Base-by-base conservation (phyloP, 2,888 invertebrate species). In the Drosophila mulleri region DNA sequence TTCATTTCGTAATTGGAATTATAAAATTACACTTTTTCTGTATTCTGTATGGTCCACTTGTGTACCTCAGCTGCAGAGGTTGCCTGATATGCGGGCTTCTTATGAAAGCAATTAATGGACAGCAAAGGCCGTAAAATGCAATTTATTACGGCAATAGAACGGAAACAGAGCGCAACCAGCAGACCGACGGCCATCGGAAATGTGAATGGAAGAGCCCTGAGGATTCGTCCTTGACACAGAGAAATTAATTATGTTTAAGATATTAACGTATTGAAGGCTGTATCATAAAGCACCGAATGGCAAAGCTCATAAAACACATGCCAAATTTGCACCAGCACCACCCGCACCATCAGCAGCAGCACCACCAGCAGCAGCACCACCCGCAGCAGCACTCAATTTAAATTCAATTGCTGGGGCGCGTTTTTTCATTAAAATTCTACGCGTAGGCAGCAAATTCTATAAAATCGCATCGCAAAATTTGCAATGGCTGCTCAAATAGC, bases 121-220 rank as follows among this genome's bases (percentile, higher is more conserved):
- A 77, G 69, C 52, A 54, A 72, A 54, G 65, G 83, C 63, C 80
- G 77, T 86, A 75, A 89, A 85, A 73, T 82, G 73, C 78, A 82
- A 88, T 89, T 89, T 89, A 88, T 86, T 71, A 70, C 59, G 16
- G 71, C 71, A 76, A 85, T 83, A 80, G 71, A 63, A 48, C 48
- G 50, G 65, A 72, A 60, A 29, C 66, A 66, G 57, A 45, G n/a
- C 29, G 32, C 18, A 32, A 64, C 29, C 53, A 71, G 45, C 20
- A 11, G 16, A n/a, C 18, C 42, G 35, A 2, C 20, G 18, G 57
- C 16, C 37, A 71, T 20, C 66, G 66, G 67, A 62, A 65, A 47
- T 78, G 58, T 54, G 23, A 37, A 54, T 50, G 23, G 39, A 45
- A 32, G 41, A 35, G 45, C 11, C n/a, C n/a, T 29, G 59, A 60